Percentiles rank a stretch among this genome's conserved stretches.
These are phyloP conservation scores for Acipenser oxyrinchus DNA, from an alignment of 2,797 vertebrate genomes.

Conservation along the genomic window DNA sequence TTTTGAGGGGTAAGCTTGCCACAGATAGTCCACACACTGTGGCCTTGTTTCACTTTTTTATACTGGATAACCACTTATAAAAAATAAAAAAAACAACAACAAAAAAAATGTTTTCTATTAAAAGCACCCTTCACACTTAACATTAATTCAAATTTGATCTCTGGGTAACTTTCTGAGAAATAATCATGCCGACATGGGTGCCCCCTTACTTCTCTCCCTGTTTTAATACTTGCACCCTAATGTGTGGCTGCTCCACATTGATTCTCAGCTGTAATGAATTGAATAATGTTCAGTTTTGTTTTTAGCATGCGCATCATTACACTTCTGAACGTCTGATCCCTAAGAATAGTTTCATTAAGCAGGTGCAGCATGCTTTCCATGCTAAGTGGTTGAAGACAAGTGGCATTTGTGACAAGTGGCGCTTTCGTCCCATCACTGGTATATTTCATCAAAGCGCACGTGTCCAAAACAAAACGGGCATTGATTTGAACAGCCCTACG, in stretches of 20 bases:
- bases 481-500: too few relatives aligned
- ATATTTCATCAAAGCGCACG: too few relatives aligned
- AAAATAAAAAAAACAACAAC: too few relatives aligned
- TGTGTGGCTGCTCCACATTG: neutral
- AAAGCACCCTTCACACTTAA: too few relatives aligned
- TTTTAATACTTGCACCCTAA: constrained; percentile 3
- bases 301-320: constrained; percentile 2
- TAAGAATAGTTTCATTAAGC: neutral
- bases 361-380: neutral
- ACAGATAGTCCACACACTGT: too few relatives aligned
- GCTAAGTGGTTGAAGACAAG: neutral
- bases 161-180: constrained; percentile 6
- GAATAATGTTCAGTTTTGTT: constrained; percentile 14
- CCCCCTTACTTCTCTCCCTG: neutral
- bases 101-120: too few relatives aligned
- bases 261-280: constrained; percentile 12
- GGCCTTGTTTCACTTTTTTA: too few relatives aligned
- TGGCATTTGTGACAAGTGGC: neutral
- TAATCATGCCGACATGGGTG: neutral
- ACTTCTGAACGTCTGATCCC: neutral
- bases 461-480: too few relatives aligned
- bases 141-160: neutral
- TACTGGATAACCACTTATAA: too few relatives aligned
- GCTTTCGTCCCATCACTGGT: too few relatives aligned
- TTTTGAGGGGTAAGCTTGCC: too few relatives aligned